Evolutionary conservation across 92 coral and sea anemone genomes (phyloP), one percentile per base, ranked within the genome.

Genomic region (Paramuricea clavata): DNA sequence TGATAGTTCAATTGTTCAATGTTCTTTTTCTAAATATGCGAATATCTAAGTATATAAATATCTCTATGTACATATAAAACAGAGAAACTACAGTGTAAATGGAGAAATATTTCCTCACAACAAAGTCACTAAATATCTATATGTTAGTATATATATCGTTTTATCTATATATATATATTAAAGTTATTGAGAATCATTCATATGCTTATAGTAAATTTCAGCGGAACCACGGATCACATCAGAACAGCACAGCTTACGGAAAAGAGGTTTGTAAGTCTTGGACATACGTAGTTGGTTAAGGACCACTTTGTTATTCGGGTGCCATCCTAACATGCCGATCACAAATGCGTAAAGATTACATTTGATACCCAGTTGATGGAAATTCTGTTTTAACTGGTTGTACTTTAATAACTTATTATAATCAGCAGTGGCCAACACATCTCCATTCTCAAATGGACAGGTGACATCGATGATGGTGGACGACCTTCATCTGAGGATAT

Each of bases 211-310:
- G 6, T 72, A 72, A 6, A 72, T 72, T 1, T 72, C 54, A 0
- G 78, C 50, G 2, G 78, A 72, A 0, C 78, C 78, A 3, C 16
- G 78, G 1, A 72, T 72, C 3, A 42, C 78, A n/a, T 72, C 52
- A 4, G 11, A 0, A 11, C 78, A 72, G 36, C 78, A 72, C 8
- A 72, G 28, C 16, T 72, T 72, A 1, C 78, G 1, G 13, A 72
- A 72, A 12, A 69, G 6, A 15, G 11, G 0, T 2, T 36, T 72
- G 6, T 42, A 72, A 23, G 41, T 10, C 8, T 33, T 3, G 28
- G 50, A 11, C 50, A 72, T 72, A 0, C 57, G 27, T 2, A 72
- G 30, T 23, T 26, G 50, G 25, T 36, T 23, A 0, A 72, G 31
- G 1, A 42, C 56, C 28, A 3, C 2, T 27, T 72, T 56, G 13